Conservation (phyloP, 2,888 invertebrate genomes). For the Deilephila porcellus region DNA sequence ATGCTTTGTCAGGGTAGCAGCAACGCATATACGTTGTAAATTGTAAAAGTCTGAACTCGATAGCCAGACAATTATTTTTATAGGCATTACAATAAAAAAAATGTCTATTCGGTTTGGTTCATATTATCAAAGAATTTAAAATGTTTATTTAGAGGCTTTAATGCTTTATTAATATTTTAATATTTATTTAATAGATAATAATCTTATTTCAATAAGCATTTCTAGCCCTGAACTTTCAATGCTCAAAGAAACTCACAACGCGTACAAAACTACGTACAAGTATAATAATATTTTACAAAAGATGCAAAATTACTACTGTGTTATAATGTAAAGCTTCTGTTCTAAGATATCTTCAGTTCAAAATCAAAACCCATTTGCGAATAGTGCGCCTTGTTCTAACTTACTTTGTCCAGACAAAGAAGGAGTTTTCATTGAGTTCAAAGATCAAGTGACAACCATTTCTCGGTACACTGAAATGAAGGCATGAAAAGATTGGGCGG, state of each 20-base stretch:
- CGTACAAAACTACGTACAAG: not conserved
- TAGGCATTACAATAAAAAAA: too few species aligned
- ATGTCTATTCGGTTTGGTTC: too few species aligned
- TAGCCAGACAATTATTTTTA: too few species aligned
- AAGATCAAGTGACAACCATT: constrained; percentile 24
- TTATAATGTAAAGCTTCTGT: constrained; percentile 23
- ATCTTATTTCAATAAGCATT: too few species aligned
- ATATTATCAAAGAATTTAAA: too few species aligned
- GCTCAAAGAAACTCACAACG: not conserved
- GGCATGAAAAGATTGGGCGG: constrained; percentile 26
- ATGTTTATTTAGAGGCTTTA: too few species aligned
- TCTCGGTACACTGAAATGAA: constrained; percentile 24
- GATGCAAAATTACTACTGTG: not conserved
- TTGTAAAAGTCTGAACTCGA: too few species aligned
- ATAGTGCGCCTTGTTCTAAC: constrained; percentile 15
- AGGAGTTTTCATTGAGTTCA: constrained; percentile 27
- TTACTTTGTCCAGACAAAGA: constrained; percentile 24
- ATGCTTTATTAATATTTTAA: too few species aligned
- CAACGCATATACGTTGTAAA: not conserved
- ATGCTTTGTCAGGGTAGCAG: not conserved
- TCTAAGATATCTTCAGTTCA: constrained; percentile 22
- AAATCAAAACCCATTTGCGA: constrained; percentile 26
- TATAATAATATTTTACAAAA: not conserved
- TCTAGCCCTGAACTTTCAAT: not conserved
- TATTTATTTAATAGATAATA: too few species aligned